These are phyloP conservation scores for Molorchus minor DNA, from an alignment of 2,888 invertebrate species.

Conservation along the genomic window DNA sequence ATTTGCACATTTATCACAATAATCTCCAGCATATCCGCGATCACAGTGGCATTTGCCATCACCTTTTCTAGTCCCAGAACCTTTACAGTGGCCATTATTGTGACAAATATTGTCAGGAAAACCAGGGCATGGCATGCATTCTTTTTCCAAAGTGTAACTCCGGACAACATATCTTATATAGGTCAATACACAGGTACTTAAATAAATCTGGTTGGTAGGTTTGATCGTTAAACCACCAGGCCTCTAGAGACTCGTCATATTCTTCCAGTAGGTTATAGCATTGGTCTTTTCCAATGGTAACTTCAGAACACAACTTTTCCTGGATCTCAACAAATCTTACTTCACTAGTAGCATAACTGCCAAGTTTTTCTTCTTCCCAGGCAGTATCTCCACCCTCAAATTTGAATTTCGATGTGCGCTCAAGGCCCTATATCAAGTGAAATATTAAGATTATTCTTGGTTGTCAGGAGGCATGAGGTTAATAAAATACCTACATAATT, in stretches of 20 bases:
- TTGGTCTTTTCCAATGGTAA: constrained; percentile 75
- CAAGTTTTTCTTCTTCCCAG: constrained; percentile 90
- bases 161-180: constrained; percentile 84
- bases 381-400: constrained; percentile 94
- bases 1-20: constrained; percentile 81
- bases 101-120: constrained; percentile 78
- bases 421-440: constrained; percentile 70
- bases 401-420: constrained; percentile 83
- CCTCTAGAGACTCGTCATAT: constrained; percentile 82
- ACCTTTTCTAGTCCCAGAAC: constrained; percentile 91
- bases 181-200: constrained; percentile 82
- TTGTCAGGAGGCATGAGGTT: background rate
- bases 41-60: constrained; percentile 91
- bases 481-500: background rate
- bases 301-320: constrained; percentile 84
- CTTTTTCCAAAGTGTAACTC: constrained; percentile 81
- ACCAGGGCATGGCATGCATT: constrained; percentile 83
- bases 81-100: constrained; percentile 80
- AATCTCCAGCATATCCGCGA: constrained; percentile 79
- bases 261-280: constrained; percentile 88
- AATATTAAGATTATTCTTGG: background rate
- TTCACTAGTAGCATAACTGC: constrained; percentile 86
- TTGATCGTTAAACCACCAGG: constrained; percentile 85
- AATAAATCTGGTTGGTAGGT: constrained; percentile 66
- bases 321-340: constrained; percentile 91